Percentiles rank a stretch among this genome's conserved stretches.
Conservation (phyloP, 35 echinoderm and acorn worm species). For the Eucidaris tribuloides region DNA sequence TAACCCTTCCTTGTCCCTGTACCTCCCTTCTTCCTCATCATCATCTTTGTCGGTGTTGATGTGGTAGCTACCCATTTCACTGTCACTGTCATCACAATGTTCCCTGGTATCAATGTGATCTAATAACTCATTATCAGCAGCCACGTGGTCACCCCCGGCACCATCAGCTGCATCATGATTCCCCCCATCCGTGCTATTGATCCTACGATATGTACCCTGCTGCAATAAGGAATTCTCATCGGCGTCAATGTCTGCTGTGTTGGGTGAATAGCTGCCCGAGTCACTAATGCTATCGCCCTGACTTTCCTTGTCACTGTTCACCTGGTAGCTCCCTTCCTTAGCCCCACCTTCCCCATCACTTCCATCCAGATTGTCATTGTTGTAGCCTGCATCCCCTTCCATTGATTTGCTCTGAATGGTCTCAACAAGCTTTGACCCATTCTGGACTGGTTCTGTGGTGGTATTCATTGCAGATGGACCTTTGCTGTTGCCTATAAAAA, state of each 20-base stretch:
- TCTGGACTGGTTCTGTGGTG: not conserved
- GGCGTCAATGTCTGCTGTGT: conserved; percentile 35
- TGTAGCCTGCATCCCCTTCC: conserved; percentile 28
- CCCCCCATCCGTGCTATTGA: conserved; percentile 20
- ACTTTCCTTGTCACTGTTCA: conserved; percentile 91
- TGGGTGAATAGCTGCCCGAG: conserved; percentile 82
- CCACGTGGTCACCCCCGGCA: not conserved
- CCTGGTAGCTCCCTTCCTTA: conserved; percentile 61
- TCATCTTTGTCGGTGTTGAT: conserved; percentile 70
- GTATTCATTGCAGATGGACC: not conserved
- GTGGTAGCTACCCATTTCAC: conserved; percentile 87
- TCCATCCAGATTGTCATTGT: conserved; percentile 67
- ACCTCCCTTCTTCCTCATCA: conserved; percentile 24
- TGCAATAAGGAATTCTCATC: conserved; percentile 45
- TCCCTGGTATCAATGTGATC: conserved; percentile 35
- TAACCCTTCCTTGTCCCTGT: conserved; percentile 17
- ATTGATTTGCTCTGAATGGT: not conserved
- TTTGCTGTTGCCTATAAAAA: not conserved
- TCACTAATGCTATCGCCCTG: conserved; percentile 87
- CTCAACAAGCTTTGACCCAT: not conserved
- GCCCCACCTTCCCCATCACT: conserved; percentile 81
- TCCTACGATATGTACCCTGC: conserved; percentile 73
- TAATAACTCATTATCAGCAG: conserved; percentile 1
- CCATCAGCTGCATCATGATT: conserved; percentile 6
- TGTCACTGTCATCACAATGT: conserved; percentile 84